Percentiles rank a stretch among this genome's conserved stretches.
phyloP scores from a whole-genome alignment of 2,888 invertebrate species.

The Corbicula japonica region DNA sequence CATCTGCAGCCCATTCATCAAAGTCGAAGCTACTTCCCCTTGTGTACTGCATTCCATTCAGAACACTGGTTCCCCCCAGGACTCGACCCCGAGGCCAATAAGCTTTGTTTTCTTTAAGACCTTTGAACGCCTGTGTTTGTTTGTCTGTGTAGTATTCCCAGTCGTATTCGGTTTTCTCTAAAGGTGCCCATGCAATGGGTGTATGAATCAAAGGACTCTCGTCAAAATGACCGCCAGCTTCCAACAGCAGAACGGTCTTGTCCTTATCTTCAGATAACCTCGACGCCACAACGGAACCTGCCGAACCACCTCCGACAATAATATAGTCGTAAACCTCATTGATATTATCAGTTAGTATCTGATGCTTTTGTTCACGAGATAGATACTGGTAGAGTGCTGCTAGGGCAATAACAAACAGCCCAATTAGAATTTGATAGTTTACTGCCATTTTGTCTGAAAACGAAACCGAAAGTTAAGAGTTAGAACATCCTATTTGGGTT shows the following conservation, averaged over 20 bases:
- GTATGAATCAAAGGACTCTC: not conserved
- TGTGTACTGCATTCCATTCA: conserved; percentile 89
- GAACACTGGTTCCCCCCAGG: conserved; percentile 4
- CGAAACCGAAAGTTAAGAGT: too few relatives aligned
- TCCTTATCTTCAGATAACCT: conserved; percentile 32
- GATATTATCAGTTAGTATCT: not conserved
- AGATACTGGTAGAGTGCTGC: too few relatives aligned
- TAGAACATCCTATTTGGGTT: too few relatives aligned
- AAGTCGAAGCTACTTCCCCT: conserved; percentile 94
- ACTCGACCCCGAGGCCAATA: conserved; percentile 10
- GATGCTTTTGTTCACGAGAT: not conserved
- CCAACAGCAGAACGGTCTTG: conserved; percentile 23
- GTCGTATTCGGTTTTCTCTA: conserved; percentile 4
- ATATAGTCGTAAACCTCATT: conserved; percentile 28
- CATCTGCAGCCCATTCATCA: conserved; percentile 94
- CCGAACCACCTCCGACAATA: conserved; percentile 35
- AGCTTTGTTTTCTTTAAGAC: not conserved
- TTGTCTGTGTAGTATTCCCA: conserved; percentile 9
- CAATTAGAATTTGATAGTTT: too few relatives aligned
- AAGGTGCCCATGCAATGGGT: not conserved
- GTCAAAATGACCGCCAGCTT: conserved; percentile 33
- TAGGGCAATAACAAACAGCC: too few relatives aligned
- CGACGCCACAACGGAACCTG: conserved; percentile 26
- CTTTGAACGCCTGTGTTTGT: not conserved
- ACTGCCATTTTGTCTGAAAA: too few relatives aligned